A percentile compares a stretch with the other conserved stretches of the same genome.
Evolutionary conservation across 2,113 vertebrate species (phyloP).

Genomic region (Pollachius pollachius): DNA sequence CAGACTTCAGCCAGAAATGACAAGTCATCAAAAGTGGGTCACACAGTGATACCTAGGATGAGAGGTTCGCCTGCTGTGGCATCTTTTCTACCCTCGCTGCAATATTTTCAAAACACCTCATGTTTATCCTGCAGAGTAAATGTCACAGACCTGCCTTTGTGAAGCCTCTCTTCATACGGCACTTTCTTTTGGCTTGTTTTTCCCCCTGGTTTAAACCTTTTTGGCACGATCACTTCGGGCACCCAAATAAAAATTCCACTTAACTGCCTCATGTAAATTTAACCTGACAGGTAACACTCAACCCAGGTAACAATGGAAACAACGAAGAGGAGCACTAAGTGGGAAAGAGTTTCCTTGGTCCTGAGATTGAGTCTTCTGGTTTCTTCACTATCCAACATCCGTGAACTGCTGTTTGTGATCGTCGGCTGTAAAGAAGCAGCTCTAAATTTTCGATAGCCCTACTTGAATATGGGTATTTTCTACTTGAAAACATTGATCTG

Average conservation of each 20-base stretch:
- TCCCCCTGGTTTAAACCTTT: background rate
- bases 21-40: constrained; percentile 12
- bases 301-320: constrained; percentile 33
- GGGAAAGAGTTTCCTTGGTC: constrained; percentile 6
- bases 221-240: background rate
- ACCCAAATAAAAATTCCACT: constrained; percentile 4
- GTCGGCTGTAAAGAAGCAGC: background rate
- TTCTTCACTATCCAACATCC: background rate
- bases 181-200: background rate
- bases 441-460: too few species aligned
- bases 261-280: constrained; percentile 21
- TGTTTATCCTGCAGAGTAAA: background rate
- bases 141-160: background rate
- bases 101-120: background rate
- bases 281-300: constrained; percentile 25
- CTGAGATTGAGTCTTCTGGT: constrained; percentile 1
- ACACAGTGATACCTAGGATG: background rate
- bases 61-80: background rate
- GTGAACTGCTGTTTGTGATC: background rate
- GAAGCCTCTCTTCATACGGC: background rate
- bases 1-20: background rate
- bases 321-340: constrained; percentile 1
- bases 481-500: too few species aligned
- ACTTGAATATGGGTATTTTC: too few species aligned
- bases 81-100: background rate